Evolutionary conservation across 1,140 invertebrate genomes (phyloP), one percentile per base, ranked within the genome.

Genomic region (Acyrthosiphon pisum): DNA sequence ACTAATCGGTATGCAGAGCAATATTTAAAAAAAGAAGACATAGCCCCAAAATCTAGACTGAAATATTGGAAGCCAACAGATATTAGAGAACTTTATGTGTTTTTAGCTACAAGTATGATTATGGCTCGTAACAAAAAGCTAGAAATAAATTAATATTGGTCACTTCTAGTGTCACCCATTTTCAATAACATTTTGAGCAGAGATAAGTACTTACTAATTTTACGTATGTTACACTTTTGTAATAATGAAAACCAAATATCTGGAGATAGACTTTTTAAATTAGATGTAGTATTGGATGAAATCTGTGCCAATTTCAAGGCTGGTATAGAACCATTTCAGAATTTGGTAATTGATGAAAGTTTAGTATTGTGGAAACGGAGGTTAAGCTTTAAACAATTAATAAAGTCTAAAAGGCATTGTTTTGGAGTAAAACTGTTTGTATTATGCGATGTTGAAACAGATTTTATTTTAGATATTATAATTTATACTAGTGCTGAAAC

Each of bases 101-200:
- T 90, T 35, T 30, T 90, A 11, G 48, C 89, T 35, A 26, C 41
- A 68, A 22, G 1, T 35, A 56, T 90, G 48, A 41, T 90, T 23
- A 68, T 90, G 89, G 89, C 89, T 23, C 22, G 35, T n/a, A 53
- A 90, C 37, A 56, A 53, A 35, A 90, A 60, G 20, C n/a, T 46
- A 6, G 89, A 90, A 35, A 83, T 92, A 4, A 30, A 23, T 50
- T 92, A 94, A 90, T 94, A 94, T 90, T 94, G 94, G 94, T 93
- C 88, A 11, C 44, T 94, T 76, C 88, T 94, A 26, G 9, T n/a
- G n/a, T 93, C 90, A 18, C 93, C 93, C 6, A 93, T 94, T 35
- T 94, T 93, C 84, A 68, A 91, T 26, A 35, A 93, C 92, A 30
- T 83, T 20, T 93, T 94, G 93, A 30, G 53, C 81, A 89, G 94